phyloP scores from a whole-genome alignment of 2,797 vertebrate species.

The Anguilla megastoma region DNA sequence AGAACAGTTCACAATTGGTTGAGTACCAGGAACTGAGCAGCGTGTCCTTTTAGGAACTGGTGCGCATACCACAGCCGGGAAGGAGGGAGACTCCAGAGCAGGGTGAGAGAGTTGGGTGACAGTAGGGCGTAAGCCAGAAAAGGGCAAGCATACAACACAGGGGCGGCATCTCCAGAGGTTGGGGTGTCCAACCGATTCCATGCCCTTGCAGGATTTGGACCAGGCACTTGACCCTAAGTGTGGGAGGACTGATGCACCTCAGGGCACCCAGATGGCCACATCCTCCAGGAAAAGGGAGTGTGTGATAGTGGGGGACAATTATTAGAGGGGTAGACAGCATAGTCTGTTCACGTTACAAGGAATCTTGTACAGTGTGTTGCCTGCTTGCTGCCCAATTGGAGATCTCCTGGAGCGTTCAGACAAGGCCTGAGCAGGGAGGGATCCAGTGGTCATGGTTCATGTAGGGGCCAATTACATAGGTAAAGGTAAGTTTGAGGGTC shows the following conservation, averaged over 20 bases:
- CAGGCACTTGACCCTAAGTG: not conserved
- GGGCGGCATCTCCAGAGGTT: not conserved
- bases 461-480: not conserved
- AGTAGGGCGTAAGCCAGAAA: not conserved
- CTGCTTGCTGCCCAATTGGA: too few species aligned
- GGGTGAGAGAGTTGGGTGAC: not conserved
- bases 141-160: not conserved
- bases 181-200: not conserved
- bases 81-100: not conserved
- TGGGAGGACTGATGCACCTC: not conserved
- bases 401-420: too few species aligned
- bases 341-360: too few species aligned
- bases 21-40: not conserved
- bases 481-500: not conserved
- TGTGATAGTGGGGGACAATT: not conserved
- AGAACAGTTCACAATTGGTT: too few species aligned
- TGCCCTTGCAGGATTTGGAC: too few species aligned
- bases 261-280: not conserved
- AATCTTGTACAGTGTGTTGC: too few species aligned
- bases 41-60: too few species aligned
- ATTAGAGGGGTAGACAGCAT: too few species aligned
- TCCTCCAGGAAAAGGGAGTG: not conserved
- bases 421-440: too few species aligned
- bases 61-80: not conserved
- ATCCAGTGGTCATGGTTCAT: not conserved